Conservation (phyloP, 2,113 vertebrate genomes). For the Procapra przewalskii region DNA sequence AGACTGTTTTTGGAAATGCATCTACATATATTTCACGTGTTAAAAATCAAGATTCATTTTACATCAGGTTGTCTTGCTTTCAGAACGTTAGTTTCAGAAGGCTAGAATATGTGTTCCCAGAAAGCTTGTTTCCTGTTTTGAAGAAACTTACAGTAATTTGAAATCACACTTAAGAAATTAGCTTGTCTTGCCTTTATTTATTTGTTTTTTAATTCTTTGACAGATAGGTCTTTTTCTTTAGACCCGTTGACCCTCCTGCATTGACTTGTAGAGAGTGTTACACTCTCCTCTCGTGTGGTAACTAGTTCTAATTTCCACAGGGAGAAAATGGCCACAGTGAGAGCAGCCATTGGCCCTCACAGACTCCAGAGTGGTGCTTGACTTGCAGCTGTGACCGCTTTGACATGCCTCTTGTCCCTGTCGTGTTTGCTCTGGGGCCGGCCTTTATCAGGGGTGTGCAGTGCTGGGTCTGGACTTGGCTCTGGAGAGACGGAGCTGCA, state of each 20-base stretch:
- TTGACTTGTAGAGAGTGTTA: not conserved
- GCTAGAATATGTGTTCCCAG: not conserved
- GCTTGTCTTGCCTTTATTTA: not conserved
- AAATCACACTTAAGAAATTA: not conserved
- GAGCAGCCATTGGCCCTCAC: not conserved
- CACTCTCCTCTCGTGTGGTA: not conserved
- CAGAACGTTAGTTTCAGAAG: constrained; percentile 11
- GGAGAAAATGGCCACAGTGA: not conserved
- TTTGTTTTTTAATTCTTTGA: not conserved
- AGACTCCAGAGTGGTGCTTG: not conserved
- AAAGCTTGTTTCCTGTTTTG: not conserved
- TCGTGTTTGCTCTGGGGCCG: not conserved
- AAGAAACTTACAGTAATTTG: not conserved
- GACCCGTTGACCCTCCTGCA: not conserved
- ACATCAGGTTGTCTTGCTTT: not conserved
- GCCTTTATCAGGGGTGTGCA: not conserved
- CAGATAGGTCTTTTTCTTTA: not conserved
- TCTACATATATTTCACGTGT: not conserved
- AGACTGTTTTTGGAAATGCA: not conserved
- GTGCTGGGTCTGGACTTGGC: not conserved
- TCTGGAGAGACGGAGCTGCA: not conserved
- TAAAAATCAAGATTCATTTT: constrained; percentile 9
- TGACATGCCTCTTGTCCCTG: too few species aligned
- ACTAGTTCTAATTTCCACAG: not conserved
- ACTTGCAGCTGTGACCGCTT: not conserved